A percentile compares a stretch with the other conserved stretches of the same genome.
These are phyloP conservation scores for Rhynchotus rufescens DNA, from an alignment of 2,797 vertebrate genomes.

Conservation along the genomic window DNA sequence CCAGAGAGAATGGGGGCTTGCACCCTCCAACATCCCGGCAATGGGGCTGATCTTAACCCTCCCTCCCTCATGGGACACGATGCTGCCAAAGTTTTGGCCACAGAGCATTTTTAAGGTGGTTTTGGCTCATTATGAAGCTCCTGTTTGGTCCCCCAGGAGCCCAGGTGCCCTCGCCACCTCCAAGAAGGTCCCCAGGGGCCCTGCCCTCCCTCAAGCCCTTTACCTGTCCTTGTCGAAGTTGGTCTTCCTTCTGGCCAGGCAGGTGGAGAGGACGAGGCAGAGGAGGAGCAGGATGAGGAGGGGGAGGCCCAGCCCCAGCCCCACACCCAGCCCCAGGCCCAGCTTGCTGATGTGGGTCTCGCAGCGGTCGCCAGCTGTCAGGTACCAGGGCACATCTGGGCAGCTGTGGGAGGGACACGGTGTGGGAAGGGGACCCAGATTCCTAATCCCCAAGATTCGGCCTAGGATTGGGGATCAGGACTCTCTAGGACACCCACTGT, in stretches of 20 bases:
- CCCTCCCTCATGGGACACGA: neutral
- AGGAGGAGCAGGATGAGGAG: neutral
- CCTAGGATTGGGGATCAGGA: neutral
- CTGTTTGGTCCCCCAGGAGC: neutral
- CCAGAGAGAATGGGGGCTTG: too few relatives aligned
- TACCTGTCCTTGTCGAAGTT: neutral
- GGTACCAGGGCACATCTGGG: neutral
- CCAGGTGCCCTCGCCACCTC: too few relatives aligned
- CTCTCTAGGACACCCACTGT: too few relatives aligned
- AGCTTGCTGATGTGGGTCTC: neutral
- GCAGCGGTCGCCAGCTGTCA: neutral
- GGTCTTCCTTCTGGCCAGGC: neutral
- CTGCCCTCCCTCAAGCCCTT: neutral
- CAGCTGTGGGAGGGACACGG: neutral
- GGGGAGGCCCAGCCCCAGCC: neutral
- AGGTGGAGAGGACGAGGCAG: neutral
- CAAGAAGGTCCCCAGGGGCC: too few relatives aligned
- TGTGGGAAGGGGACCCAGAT: neutral
- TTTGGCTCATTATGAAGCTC: neutral
- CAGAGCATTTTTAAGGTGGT: neutral
- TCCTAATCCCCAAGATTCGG: rapidly evolving
- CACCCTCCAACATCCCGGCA: neutral
- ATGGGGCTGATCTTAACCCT: neutral
- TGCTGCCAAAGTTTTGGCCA: neutral
- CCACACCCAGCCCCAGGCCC: neutral